A percentile compares a stretch with the other conserved stretches of the same genome.
Evolutionary conservation across 1,140 invertebrate genomes (phyloP).

Genomic region (Pseudomyrmex gracilis): DNA sequence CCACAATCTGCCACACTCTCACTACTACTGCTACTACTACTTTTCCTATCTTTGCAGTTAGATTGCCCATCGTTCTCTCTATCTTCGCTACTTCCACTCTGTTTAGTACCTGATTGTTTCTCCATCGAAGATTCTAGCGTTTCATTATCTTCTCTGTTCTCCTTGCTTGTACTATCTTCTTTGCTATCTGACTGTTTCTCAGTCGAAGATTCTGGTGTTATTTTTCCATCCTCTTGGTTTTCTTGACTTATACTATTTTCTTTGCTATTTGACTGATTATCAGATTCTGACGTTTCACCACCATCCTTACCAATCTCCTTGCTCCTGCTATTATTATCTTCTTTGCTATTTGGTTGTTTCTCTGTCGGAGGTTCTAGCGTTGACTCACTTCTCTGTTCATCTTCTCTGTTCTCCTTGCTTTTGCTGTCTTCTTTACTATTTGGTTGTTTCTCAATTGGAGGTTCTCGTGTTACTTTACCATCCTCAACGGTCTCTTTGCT

Average conservation of each 20-base stretch:
- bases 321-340: background rate
- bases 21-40: background rate
- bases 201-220: background rate
- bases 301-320: background rate
- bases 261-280: background rate
- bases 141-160: background rate
- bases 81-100: background rate
- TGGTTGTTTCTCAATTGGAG: background rate
- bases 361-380: background rate
- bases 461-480: no score
- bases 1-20: background rate
- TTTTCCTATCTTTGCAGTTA: background rate
- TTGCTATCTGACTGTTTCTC: background rate
- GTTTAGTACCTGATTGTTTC: background rate
- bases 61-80: background rate
- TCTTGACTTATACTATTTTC: background rate
- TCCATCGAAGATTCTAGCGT: background rate
- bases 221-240: background rate
- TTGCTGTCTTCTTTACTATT: background rate
- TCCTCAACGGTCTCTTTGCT: background rate
- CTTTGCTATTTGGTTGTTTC: background rate
- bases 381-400: background rate
- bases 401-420: background rate
- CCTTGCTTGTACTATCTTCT: background rate
- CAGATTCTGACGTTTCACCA: background rate